These are phyloP conservation scores for Ageneiosus marmoratus DNA, from an alignment of 2,113 vertebrate species.

Conservation along the genomic window DNA sequence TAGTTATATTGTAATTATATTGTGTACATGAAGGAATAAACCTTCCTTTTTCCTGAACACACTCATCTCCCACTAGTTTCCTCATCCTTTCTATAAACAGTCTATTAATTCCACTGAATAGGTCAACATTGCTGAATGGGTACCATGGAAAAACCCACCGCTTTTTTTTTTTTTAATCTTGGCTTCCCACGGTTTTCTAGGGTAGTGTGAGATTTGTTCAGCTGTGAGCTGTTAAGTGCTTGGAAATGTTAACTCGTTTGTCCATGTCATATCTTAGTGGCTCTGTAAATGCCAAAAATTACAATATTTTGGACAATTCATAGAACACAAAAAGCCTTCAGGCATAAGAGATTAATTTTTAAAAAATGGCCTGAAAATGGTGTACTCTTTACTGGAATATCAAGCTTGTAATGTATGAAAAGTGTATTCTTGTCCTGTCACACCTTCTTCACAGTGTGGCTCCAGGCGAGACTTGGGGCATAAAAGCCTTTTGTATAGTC, in stretches of 20 bases:
- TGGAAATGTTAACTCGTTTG: neutral
- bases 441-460: neutral
- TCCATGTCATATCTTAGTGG: neutral
- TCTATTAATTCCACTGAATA: neutral
- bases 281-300: neutral
- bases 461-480: neutral
- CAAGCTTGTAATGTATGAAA: neutral
- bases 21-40: neutral
- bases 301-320: neutral
- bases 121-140: neutral
- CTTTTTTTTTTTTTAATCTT: neutral
- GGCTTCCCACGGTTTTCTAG: neutral
- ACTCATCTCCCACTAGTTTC: neutral
- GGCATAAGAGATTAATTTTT: neutral
- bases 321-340: neutral
- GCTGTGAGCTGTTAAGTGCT: neutral
- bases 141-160: conserved; percentile 4
- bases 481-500: conserved; percentile 32
- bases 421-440: neutral
- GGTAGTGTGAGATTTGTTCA: neutral
- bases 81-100: neutral
- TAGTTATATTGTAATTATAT: neutral
- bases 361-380: neutral
- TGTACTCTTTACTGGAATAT: neutral
- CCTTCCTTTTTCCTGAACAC: neutral